Base-by-base conservation (phyloP, 1,140 invertebrate species). In the Sipha flava region DNA sequence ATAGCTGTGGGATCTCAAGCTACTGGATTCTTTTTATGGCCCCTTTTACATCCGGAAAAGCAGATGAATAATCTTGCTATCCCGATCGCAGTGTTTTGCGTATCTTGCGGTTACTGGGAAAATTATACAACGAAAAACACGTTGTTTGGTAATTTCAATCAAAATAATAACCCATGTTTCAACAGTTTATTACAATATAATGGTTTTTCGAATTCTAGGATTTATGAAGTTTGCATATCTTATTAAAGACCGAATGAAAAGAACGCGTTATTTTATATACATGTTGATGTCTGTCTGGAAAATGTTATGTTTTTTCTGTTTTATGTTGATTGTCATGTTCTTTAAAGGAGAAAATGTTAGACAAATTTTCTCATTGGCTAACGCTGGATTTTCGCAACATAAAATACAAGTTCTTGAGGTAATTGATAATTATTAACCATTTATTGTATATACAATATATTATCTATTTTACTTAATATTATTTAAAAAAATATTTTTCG, bases 81-180 rank as follows among this genome's bases (percentile, higher is more conserved):
- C 75, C 95, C 96, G 0, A 85, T 95, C 0, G 88, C 94, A 1
- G 88, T 95, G 9, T 86, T 97, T 47, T 89, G 96, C 54, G 92
- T 96, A 52, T 98, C 95, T 3, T 90, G 95, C 37, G 93, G 94
- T 31, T 98, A 95, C 94, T 98, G 96, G 96, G 96, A 98, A 86
- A 98, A 98, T 87, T 98, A 95, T 84, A 94, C 96, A 0, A 93
- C 93, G 34, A 89, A 90, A 81, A 89, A 93, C 77, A 95, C 93
- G 81, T 91, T 92, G 0, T 89, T 95, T 80, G 89, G 92, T 89
- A 85, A 85, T 84, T 82, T 73, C 59, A 40, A 79, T 18, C 47
- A 10, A 21, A 12, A 40, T 64, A 21, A 64, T 64, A 21, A 59
- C 6, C n/a, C n/a, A n/a, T n/a, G n/a, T n/a, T n/a, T n/a, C n/a